Base-by-base conservation (phyloP, 1,140 invertebrate genomes). In the Stegodyphus mimosarum region DNA sequence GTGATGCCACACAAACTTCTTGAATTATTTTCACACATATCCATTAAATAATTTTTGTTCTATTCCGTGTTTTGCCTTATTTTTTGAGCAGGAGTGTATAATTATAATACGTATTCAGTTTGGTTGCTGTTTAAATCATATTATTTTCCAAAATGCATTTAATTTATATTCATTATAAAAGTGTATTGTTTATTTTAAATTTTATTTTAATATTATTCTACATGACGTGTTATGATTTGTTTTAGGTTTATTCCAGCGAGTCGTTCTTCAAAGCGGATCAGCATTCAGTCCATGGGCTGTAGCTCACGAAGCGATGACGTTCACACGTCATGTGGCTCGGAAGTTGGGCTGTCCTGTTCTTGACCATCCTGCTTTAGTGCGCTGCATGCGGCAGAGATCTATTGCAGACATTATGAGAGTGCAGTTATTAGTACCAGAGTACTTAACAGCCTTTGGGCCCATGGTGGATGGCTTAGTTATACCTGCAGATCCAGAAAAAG, bases 391-490 rank as follows among this genome's bases (percentile, higher is more conserved):
- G 81, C 75, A 94, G 92, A 86, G 95, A 94, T 89, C 94, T 94
- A 90, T 93, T 87, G 88, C 88, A 48, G 92, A 93, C 18, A 93
- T 89, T 9, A 84, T 88, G 49, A 87, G 89, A 83, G 88, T 95
- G 9, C 95, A 97, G 88, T 91, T 97, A 17, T 93, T 95, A 87
- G 93, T 95, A 64, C 96, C 96, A 1, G 92, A 93, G 87, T 97
- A 97, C 90, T 92, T 96, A 15, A 94, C 95, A 33, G 95, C 95
- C 15, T 97, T 97, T 89, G 96, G 95, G 15, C 96, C 96, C 6
- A 96, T 96, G 89, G 93, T 96, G 85, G 96, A 97, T 90, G 95
- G 95, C 49, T 86, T 89, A 5, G 89, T 90, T 64, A 90, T 91
- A 9, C 88, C 89, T 64, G 87, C 86, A 9, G 90, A 91, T 81